phyloP scores from a whole-genome alignment of 2,797 vertebrate species.

The Myotis vivesi region DNA sequence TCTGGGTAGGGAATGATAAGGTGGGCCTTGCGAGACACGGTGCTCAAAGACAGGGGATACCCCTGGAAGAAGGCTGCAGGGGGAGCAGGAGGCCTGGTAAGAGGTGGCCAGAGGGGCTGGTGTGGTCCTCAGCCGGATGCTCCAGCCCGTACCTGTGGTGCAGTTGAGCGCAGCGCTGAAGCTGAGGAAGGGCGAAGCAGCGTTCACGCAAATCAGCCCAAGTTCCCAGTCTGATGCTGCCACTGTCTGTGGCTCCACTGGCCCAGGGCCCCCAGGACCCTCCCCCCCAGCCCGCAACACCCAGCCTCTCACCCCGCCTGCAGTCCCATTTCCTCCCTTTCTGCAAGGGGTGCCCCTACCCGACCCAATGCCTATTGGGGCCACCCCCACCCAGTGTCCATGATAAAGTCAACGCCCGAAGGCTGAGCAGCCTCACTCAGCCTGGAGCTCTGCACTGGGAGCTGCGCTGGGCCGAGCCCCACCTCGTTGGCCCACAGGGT shows the following conservation, averaged over 20 bases:
- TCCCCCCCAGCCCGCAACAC: too few species aligned
- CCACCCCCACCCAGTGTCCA: background rate
- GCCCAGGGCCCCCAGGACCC: too few species aligned
- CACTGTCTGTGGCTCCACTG: background rate
- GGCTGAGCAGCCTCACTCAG: too few species aligned
- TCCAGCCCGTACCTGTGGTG: constrained; percentile 87
- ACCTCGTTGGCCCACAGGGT: constrained; percentile 89
- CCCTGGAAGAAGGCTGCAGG: constrained; percentile 90
- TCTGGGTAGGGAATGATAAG: constrained; percentile 92
- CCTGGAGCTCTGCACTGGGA: background rate
- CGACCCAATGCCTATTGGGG: background rate
- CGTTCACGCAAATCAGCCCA: constrained; percentile 79
- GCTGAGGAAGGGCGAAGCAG: constrained; percentile 88
- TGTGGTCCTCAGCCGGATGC: background rate
- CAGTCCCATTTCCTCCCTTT: background rate
- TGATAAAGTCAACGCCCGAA: background rate
- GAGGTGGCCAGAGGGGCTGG: background rate
- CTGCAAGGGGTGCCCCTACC: background rate
- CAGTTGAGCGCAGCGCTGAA: constrained; percentile 87
- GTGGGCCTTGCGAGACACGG: constrained; percentile 76
- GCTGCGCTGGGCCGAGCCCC: background rate
- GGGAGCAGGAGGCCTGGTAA: background rate
- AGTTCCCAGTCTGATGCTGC: too few species aligned
- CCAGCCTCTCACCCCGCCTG: background rate
- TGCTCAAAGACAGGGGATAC: constrained; percentile 85